Percentiles rank a stretch among this genome's conserved stretches.
Conservation (phyloP, 30 jellyfish, hydroid and myxozoan species). For the Chironex yamaguchii region DNA sequence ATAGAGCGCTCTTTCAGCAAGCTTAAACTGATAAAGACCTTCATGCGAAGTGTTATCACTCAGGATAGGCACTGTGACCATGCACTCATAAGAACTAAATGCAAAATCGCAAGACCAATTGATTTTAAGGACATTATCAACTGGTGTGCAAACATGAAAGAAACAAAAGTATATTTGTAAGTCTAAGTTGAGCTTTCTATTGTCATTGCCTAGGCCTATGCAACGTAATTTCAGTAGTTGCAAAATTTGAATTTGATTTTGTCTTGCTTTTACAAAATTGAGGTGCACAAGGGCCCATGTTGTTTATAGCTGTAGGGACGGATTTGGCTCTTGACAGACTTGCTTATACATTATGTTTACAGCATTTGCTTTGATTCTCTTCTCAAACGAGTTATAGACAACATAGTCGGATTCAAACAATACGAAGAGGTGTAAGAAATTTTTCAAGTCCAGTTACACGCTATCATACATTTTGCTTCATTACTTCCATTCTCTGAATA, state of each 20-base stretch:
- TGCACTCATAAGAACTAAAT: background rate
- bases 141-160: slow-evolving; percentile 38
- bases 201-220: background rate
- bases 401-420: no score
- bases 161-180: background rate
- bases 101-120: slow-evolving; percentile 34
- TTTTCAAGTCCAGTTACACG: no score
- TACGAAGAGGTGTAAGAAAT: no score
- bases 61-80: background rate
- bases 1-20: slow-evolving; percentile 55
- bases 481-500: no score
- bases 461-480: no score
- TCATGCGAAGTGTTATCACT: background rate
- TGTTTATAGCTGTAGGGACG: background rate
- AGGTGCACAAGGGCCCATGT: background rate
- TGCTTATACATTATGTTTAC: no score
- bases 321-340: no score
- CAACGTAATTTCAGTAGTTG: background rate
- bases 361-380: no score
- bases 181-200: background rate
- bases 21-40: background rate
- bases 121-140: slow-evolving; percentile 19
- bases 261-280: background rate
- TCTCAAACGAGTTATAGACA: no score
- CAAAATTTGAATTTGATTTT: background rate